phyloP scores from a whole-genome alignment of 2,797 vertebrate species.

The Argyrosomus regius region DNA sequence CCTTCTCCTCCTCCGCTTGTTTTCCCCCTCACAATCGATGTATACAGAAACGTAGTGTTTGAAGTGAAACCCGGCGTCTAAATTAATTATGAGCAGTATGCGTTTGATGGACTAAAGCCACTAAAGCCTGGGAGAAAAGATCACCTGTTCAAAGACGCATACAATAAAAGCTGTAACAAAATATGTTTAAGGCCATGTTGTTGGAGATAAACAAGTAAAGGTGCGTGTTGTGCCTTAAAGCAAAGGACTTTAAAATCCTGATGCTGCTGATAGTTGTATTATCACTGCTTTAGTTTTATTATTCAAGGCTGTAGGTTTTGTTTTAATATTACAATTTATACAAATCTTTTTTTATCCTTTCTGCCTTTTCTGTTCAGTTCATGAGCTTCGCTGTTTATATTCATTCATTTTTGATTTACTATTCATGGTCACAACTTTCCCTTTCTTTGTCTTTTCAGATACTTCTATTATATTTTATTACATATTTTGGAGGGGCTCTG shows the following conservation, averaged over 20 bases:
- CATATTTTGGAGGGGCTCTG: too few relatives aligned
- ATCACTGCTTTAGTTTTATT: background rate
- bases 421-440: background rate
- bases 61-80: constrained; percentile 23
- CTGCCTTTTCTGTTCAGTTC: background rate
- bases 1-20: background rate
- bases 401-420: background rate
- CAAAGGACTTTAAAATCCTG: constrained; percentile 1
- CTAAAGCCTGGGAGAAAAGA: constrained; percentile 1
- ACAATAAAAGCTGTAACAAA: background rate
- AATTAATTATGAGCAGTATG: constrained; percentile 51
- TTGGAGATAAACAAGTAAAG: constrained; percentile 25
- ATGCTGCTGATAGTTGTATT: background rate
- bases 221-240: constrained; percentile 17
- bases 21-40: constrained; percentile 11
- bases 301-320: background rate
- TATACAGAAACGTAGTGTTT: constrained; percentile 31
- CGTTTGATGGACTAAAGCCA: constrained; percentile 17
- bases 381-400: background rate
- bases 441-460: background rate
- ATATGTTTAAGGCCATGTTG: constrained; percentile 8
- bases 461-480: background rate
- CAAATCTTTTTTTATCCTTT: background rate
- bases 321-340: background rate
- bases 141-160: constrained; percentile 22